Evolutionary conservation across 1,140 invertebrate genomes (phyloP).

Genomic region (Drosophila ercepeae): DNA sequence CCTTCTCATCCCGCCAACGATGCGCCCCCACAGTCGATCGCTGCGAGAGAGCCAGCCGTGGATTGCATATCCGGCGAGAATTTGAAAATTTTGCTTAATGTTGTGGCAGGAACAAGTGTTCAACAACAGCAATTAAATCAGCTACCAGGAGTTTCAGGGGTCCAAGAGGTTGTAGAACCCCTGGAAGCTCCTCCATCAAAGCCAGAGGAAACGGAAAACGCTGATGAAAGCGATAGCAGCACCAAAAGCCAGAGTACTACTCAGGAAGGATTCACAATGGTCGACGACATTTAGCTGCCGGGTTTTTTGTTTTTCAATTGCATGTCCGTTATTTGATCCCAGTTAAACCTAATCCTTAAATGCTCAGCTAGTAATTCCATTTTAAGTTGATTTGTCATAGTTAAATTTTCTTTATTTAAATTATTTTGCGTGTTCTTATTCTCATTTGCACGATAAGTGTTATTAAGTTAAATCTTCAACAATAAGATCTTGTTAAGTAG

Average conservation of each 20-base stretch:
- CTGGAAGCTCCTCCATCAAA: constrained; percentile 25
- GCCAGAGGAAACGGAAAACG: background rate
- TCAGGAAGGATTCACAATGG: constrained; percentile 52
- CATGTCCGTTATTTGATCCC: constrained; percentile 39
- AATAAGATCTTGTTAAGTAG: constrained; percentile 73
- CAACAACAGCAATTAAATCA: constrained; percentile 9
- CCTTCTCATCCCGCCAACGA: background rate
- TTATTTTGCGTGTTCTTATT: constrained; percentile 71
- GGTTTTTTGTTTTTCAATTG: constrained; percentile 14
- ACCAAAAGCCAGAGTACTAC: background rate
- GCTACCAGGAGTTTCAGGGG: constrained; percentile 52
- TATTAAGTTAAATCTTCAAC: constrained; percentile 78
- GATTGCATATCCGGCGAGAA: constrained; percentile 77
- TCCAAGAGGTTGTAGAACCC: constrained; percentile 61
- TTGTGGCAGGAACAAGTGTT: constrained; percentile 17
- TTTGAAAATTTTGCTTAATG: constrained; percentile 69
- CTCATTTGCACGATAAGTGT: constrained; percentile 72
- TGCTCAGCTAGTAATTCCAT: constrained; percentile 11
- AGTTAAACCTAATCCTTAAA: background rate
- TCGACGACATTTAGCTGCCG: constrained; percentile 46
- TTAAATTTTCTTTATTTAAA: constrained; percentile 76
- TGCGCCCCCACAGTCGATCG: background rate
- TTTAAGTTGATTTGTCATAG: constrained; percentile 57
- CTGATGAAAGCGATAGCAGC: constrained; percentile 34
- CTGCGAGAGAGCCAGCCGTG: background rate